These are phyloP conservation scores for Molothrus ater DNA, from an alignment of 2,797 vertebrate genomes.

Conservation along the genomic window DNA sequence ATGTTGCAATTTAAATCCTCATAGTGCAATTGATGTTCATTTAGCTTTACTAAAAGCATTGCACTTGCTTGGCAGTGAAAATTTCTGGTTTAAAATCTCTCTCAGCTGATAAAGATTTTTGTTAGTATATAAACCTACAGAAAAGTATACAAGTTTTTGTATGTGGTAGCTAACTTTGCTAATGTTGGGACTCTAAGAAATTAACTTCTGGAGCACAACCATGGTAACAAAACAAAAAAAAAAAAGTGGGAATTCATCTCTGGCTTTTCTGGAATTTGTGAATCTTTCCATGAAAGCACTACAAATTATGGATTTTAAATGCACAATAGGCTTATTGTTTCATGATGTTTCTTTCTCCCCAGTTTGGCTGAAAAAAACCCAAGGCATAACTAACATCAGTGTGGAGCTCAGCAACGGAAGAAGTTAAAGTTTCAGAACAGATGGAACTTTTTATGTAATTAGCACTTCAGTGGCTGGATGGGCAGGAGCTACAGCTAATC, in stretches of 20 bases:
- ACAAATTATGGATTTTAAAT: background rate
- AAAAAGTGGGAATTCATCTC: background rate
- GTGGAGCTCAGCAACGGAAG: background rate
- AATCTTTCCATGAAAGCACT: background rate
- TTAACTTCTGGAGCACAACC: background rate
- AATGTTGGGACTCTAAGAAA: background rate
- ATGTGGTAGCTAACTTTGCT: background rate
- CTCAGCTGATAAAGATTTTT: background rate
- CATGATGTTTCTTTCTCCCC: background rate
- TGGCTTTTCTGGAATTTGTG: background rate
- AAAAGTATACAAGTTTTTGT: background rate
- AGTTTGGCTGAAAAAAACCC: background rate
- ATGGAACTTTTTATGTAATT: background rate
- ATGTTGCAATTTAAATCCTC: background rate
- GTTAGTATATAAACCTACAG: background rate
- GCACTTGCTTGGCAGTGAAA: background rate
- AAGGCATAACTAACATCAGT: background rate
- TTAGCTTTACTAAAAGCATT: background rate
- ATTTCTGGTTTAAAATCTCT: slow-evolving; percentile 4
- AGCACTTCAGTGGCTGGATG: background rate
- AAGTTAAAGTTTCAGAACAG: background rate
- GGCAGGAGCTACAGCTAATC: background rate
- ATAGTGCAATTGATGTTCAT: background rate
- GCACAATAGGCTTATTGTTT: background rate
- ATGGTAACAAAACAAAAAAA: background rate